Evolutionary conservation across 2,113 vertebrate genomes (phyloP).

Genomic region (Phoxinus phoxinus): DNA sequence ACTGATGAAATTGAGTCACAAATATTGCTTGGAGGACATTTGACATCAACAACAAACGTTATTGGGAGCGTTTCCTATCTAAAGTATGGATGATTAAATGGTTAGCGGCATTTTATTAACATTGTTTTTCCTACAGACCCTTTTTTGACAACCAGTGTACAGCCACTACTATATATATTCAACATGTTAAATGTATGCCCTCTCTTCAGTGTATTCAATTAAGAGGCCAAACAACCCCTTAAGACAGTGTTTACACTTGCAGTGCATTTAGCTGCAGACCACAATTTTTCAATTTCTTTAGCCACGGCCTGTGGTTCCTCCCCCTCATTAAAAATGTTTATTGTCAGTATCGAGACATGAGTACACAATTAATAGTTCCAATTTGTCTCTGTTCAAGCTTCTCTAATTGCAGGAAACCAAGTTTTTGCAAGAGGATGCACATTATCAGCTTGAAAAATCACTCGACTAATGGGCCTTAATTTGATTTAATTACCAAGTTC

Average conservation of each 20-base stretch:
- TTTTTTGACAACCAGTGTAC: not conserved
- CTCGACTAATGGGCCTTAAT: slow-evolving; percentile 68
- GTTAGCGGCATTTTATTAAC: not conserved
- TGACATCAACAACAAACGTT: not conserved
- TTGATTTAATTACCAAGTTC: slow-evolving; percentile 70
- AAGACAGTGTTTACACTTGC: not conserved
- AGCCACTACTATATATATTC: not conserved
- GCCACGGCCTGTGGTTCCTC: not conserved
- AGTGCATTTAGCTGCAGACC: not conserved
- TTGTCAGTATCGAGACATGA: slow-evolving; percentile 51
- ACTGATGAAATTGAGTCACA: not conserved
- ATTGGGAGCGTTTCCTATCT: not conserved
- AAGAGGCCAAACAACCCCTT: not conserved
- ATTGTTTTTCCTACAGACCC: not conserved
- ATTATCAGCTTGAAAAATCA: slow-evolving; percentile 64
- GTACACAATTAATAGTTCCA: slow-evolving; percentile 61
- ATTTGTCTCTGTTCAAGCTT: slow-evolving; percentile 62
- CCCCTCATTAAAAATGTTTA: slow-evolving; percentile 34
- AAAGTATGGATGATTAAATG: not conserved
- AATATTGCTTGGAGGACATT: not conserved
- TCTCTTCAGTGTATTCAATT: not conserved
- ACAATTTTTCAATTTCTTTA: not conserved
- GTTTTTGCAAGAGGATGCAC: slow-evolving; percentile 62
- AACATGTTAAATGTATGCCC: not conserved
- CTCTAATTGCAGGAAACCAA: slow-evolving; percentile 58